Evolutionary conservation across 2,797 vertebrate genomes (phyloP), one percentile per base, ranked within the genome.

Genomic region (Artibeus lituratus): DNA sequence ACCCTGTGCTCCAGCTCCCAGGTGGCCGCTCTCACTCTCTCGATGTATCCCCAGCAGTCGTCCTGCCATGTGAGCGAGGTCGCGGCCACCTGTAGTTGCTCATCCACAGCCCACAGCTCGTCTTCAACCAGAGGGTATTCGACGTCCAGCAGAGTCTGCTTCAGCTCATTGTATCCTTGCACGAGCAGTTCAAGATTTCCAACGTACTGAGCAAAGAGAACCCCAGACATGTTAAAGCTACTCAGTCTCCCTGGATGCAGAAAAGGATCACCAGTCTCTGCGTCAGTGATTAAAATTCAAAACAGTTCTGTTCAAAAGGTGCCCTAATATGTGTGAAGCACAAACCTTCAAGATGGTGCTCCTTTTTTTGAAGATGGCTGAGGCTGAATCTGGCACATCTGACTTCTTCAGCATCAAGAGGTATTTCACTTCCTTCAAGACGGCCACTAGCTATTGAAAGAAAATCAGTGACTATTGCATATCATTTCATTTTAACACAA

Each of bases 381-480:
- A 91, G 35, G 99, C 99, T 90, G 98, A 98, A 96, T 96, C 97
- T 29, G 99, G 99, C 87, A 99, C 98, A 89, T 97, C 96, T 19
- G 97, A 87, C 49, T 98, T 97, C 95, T 98, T 95, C 65, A 99
- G 97, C 92, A 98, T 98, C 94, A 98, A 98, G 95, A 99, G 98
- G 78, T 99, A 99, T 93, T 98, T 99, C 67, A 99, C 99, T 95
- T 99, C 99, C 97, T 98, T 99, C 93, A 99, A 97, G 55, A 99
- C 97, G 91, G 98, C 98, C 83, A 98, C 98, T 53, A 99, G 97
- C 99, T 99, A 92, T 15, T 96, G 86, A 96, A 89, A 96, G 67
- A 70, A 81, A 96, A 96, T 77, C 19, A 37, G 70, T 53, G 9
- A 55, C 74, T 49, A 90, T 21, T 59, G 32, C 11, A 2, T 81